Percentiles rank a stretch among this genome's conserved stretches.
phyloP scores from a whole-genome alignment of 2,888 invertebrate genomes.

The Ptychoptera albimana region DNA sequence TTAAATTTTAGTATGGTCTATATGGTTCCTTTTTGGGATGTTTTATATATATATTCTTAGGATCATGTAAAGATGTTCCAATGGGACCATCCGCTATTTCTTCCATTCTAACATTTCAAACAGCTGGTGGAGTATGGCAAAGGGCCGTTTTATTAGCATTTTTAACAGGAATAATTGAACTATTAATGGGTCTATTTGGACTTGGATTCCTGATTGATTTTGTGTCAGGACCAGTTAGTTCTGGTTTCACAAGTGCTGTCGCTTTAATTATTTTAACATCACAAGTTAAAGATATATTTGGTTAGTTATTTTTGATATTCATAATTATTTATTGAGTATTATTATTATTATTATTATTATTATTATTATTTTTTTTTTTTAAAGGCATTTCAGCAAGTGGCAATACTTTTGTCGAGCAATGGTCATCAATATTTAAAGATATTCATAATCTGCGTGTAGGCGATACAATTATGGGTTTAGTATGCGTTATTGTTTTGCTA shows the following conservation, averaged over 20 bases:
- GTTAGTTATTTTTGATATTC: conserved; percentile 18
- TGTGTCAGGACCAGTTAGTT: conserved; percentile 78
- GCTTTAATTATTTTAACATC: conserved; percentile 78
- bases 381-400: conserved; percentile 46
- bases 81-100: conserved; percentile 89
- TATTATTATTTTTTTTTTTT: neutral
- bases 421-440: conserved; percentile 54
- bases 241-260: conserved; percentile 80
- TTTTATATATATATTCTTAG: conserved; percentile 77
- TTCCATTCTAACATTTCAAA: conserved; percentile 70
- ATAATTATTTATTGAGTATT: too few species aligned
- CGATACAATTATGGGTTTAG: conserved; percentile 60
- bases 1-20: conserved; percentile 55
- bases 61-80: conserved; percentile 84
- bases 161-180: conserved; percentile 55
- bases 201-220: conserved; percentile 76
- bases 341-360: too few species aligned
- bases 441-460: conserved; percentile 48
- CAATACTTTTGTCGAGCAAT: conserved; percentile 62
- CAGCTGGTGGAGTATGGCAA: conserved; percentile 47
- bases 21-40: conserved; percentile 86
- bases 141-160: conserved; percentile 59
- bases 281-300: conserved; percentile 70
- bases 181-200: conserved; percentile 68
- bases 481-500: conserved; percentile 58